A percentile compares a stretch with the other conserved stretches of the same genome.
Evolutionary conservation across 2,888 invertebrate species (phyloP).

Genomic region (Zonitis immaculata): DNA sequence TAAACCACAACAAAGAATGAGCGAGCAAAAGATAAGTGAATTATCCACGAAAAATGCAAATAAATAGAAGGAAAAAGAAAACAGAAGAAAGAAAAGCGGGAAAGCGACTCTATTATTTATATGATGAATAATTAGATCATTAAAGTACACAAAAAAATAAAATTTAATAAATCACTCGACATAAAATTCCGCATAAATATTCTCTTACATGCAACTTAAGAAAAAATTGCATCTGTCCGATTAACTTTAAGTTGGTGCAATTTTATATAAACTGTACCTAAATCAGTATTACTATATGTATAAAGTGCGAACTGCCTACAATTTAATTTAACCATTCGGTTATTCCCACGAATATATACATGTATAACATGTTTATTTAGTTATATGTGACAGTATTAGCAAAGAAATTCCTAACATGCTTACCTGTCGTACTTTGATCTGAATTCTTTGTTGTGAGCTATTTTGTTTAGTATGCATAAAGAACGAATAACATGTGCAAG

Average conservation of each 20-base stretch:
- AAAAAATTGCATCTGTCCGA: neutral
- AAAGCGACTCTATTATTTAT: constrained; percentile 32
- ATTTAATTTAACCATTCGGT: constrained; percentile 9
- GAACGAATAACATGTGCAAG: constrained; percentile 19
- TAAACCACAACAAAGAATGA: too few relatives aligned
- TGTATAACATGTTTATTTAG: constrained; percentile 17
- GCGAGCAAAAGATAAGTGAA: constrained; percentile 14
- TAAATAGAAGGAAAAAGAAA: constrained; percentile 20
- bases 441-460: constrained; percentile 15
- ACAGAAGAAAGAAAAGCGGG: too few relatives aligned
- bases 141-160: too few relatives aligned
- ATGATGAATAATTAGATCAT: constrained; percentile 26
- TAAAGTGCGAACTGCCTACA: constrained; percentile 3
- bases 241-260: neutral
- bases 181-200: too few relatives aligned
- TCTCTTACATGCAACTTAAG: neutral
- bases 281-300: neutral
- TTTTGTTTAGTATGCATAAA: constrained; percentile 21
- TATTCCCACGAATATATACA: constrained; percentile 10
- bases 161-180: too few relatives aligned
- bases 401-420: constrained; percentile 10
- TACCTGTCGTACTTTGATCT: constrained; percentile 11
- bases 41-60: constrained; percentile 33
- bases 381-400: neutral
- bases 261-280: neutral